phyloP scores from a whole-genome alignment of 2,113 vertebrate species.

The Scartelaos histophorus region DNA sequence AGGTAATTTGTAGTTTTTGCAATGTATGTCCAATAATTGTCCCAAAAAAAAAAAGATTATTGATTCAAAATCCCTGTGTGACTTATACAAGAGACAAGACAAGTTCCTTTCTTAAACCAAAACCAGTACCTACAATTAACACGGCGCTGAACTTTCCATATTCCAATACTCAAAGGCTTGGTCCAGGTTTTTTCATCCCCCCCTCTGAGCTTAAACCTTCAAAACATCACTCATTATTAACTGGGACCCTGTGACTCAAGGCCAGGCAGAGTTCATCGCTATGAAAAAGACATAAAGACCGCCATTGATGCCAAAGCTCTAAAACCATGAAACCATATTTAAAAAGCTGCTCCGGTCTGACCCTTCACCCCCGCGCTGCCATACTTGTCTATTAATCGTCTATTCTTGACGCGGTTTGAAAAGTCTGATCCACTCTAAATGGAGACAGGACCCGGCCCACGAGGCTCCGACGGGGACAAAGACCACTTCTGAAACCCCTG shows the following conservation, averaged over 20 bases:
- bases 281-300: conserved; percentile 66
- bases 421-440: conserved; percentile 79
- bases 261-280: conserved; percentile 70
- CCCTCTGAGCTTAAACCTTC: conserved; percentile 33
- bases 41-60: not conserved
- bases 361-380: conserved; percentile 57
- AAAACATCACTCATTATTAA: conserved; percentile 50
- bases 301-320: conserved; percentile 65
- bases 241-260: conserved; percentile 48
- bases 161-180: not conserved
- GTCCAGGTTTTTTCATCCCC: conserved; percentile 6
- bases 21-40: not conserved
- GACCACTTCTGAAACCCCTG: conserved; percentile 59
- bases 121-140: not conserved
- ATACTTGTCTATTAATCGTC: conserved; percentile 76
- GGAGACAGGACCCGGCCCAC: conserved; percentile 68
- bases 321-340: conserved; percentile 72
- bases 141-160: not conserved
- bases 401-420: conserved; percentile 70
- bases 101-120: not conserved
- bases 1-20: too few relatives aligned
- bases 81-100: not conserved
- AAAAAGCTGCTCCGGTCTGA: conserved; percentile 69
- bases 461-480: conserved; percentile 70
- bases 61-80: not conserved